Percentiles rank a stretch among this genome's conserved stretches.
phyloP scores from a whole-genome alignment of 30 jellyfish, hydroid and myxozoan species.

The Catostylus mosaicus region DNA sequence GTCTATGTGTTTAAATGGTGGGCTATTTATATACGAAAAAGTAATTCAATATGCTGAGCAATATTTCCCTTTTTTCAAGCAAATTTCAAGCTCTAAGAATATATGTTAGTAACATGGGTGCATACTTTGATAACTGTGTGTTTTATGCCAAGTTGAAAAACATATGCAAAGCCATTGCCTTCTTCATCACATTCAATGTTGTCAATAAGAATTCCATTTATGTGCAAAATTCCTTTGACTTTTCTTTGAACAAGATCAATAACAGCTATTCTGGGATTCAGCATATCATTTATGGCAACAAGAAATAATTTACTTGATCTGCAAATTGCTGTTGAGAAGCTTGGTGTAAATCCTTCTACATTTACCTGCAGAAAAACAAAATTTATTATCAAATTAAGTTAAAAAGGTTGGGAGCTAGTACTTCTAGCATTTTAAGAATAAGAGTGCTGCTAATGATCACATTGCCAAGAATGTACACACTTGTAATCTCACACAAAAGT shows the following conservation, averaged over 20 bases:
- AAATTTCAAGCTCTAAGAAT: too few relatives aligned
- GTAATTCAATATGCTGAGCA: too few relatives aligned
- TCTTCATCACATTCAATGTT: slow-evolving; percentile 35
- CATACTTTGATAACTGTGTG: slow-evolving; percentile 39
- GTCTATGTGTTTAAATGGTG: too few relatives aligned
- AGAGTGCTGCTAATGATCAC: too few relatives aligned
- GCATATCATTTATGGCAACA: slow-evolving; percentile 21
- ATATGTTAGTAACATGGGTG: too few relatives aligned
- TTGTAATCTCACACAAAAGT: too few relatives aligned
- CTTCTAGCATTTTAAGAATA: too few relatives aligned
- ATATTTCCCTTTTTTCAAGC: too few relatives aligned
- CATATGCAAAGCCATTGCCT: slow-evolving; percentile 45
- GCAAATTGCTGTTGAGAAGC: slow-evolving; percentile 45
- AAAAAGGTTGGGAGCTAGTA: too few relatives aligned
- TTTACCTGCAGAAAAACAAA: slow-evolving; percentile 13
- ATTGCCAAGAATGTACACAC: too few relatives aligned
- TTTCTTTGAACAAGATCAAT: slow-evolving; percentile 13
- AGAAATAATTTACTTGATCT: background rate
- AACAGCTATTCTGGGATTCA: slow-evolving; percentile 10
- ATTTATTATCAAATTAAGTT: too few relatives aligned
- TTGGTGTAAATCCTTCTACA: slow-evolving; percentile 21
- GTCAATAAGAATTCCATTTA: slow-evolving; percentile 30
- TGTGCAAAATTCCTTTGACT: background rate
- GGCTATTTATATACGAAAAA: too few relatives aligned
- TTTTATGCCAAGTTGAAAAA: slow-evolving; percentile 28